Percentiles rank a stretch among this genome's conserved stretches.
These are phyloP conservation scores for Drosophila oshimai DNA, from an alignment of 1,140 invertebrate genomes.

Conservation along the genomic window DNA sequence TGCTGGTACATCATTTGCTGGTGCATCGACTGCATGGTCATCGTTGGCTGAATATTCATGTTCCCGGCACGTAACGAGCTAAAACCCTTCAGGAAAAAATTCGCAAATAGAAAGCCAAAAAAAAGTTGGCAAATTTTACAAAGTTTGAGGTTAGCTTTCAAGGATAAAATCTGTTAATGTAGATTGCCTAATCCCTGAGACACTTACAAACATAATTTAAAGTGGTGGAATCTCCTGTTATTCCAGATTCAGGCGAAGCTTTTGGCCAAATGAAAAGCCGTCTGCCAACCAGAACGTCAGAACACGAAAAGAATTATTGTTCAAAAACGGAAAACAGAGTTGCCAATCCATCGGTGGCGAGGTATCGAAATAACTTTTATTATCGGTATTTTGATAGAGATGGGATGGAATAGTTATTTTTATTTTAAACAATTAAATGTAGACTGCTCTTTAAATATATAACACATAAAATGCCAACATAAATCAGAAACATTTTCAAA, in stretches of 20 bases:
- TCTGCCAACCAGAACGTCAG: background rate
- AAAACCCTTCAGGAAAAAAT: background rate
- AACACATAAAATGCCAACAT: too few species aligned
- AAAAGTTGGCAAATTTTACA: background rate
- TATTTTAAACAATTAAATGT: too few species aligned
- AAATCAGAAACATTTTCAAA: too few species aligned
- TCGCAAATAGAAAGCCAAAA: background rate
- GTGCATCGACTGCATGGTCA: slow-evolving; percentile 46
- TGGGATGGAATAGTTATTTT: too few species aligned
- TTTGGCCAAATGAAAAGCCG: background rate
- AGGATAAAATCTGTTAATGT: background rate
- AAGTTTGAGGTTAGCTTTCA: background rate
- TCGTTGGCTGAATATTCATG: slow-evolving; percentile 34
- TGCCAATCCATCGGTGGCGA: background rate
- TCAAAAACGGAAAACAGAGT: slow-evolving; percentile 5
- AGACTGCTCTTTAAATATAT: too few species aligned
- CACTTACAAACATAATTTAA: background rate
- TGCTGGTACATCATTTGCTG: slow-evolving; percentile 64
- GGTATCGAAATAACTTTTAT: background rate
- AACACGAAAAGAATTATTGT: slow-evolving; percentile 1
- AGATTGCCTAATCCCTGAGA: background rate
- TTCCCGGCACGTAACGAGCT: background rate
- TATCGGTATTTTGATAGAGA: background rate
- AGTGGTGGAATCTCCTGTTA: background rate
- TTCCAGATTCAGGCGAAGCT: background rate